A percentile compares a stretch with the other conserved stretches of the same genome.
Evolutionary conservation across 2,888 invertebrate genomes (phyloP).

Genomic region (Polia nebulosa): DNA sequence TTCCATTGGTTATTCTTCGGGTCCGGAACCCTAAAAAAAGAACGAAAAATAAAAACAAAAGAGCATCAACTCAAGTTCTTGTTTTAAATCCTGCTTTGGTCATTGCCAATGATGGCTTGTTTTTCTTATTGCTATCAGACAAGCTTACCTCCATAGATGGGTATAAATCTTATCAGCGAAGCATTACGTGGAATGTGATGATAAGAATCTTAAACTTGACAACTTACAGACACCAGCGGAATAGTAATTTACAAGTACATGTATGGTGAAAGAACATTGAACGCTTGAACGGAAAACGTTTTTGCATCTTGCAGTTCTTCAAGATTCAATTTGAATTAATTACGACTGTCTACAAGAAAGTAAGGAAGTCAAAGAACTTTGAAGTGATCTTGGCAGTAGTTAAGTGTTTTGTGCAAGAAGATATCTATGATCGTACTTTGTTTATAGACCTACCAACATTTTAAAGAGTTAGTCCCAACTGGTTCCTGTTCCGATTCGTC

Average conservation of each 20-base stretch:
- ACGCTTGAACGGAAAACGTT: not conserved
- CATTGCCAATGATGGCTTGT: conserved; percentile 34
- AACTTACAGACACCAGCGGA: conserved; percentile 30
- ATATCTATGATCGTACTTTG: no score
- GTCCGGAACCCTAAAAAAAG: no score
- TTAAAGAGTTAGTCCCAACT: no score
- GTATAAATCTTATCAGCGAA: conserved; percentile 42
- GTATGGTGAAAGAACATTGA: conserved; percentile 24
- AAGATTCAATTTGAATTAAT: conserved; percentile 23
- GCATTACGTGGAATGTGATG: conserved; percentile 42
- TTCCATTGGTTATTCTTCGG: no score
- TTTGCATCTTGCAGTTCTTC: conserved; percentile 36
- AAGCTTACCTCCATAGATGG: conserved; percentile 15
- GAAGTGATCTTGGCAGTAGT: not conserved
- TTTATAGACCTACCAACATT: no score
- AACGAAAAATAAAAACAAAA: conserved; percentile 18
- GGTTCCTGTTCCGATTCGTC: no score
- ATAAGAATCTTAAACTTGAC: conserved; percentile 45
- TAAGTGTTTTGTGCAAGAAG: no score
- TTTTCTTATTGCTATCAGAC: conserved; percentile 31
- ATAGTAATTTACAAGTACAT: conserved; percentile 29
- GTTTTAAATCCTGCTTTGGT: conserved; percentile 23
- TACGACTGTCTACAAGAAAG: conserved; percentile 9
- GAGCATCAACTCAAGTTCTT: conserved; percentile 1
- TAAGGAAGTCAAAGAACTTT: conserved; percentile 17